phyloP scores from a whole-genome alignment of 2,888 invertebrate species.

The Caenorhabditis sp. region DNA sequence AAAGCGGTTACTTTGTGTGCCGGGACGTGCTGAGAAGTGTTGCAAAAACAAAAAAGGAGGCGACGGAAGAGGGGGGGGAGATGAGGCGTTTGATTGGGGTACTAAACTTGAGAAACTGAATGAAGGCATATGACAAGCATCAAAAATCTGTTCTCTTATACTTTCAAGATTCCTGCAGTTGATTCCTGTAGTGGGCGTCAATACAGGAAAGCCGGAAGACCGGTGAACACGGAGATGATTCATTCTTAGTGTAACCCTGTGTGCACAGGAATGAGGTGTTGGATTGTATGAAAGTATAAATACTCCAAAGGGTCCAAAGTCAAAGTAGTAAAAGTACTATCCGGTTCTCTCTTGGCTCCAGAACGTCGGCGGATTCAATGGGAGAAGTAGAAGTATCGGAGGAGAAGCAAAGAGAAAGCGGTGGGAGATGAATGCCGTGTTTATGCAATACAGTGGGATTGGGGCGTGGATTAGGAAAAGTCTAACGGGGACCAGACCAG shows the following conservation, averaged over 20 bases:
- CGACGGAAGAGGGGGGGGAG: too few species aligned
- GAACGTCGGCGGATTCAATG: not conserved
- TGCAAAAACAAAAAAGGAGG: slow-evolving; percentile 9
- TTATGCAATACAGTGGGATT: slow-evolving; percentile 65
- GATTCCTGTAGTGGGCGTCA: too few species aligned
- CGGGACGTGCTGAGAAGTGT: not conserved
- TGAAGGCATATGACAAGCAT: too few species aligned
- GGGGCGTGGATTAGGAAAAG: slow-evolving; percentile 64
- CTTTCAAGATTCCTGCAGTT: too few species aligned
- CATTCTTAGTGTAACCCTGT: not conserved
- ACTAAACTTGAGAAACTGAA: not conserved
- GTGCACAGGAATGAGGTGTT: not conserved
- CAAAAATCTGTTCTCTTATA: too few species aligned
- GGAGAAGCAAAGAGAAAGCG: slow-evolving; percentile 11
- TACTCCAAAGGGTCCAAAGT: too few species aligned
- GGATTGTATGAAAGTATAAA: too few species aligned
- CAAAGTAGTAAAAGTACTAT: not conserved
- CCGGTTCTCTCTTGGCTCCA: too few species aligned
- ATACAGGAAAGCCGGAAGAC: too few species aligned
- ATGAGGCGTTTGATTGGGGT: slow-evolving; percentile 11
- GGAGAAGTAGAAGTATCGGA: too few species aligned
- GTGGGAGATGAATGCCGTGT: slow-evolving; percentile 43
- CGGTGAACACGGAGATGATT: too few species aligned
- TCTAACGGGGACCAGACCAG: too few species aligned
- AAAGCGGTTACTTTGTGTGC: slow-evolving; percentile 21